These are phyloP conservation scores for Struthidea cinerea DNA, from an alignment of 2,113 vertebrate species.

Conservation along the genomic window DNA sequence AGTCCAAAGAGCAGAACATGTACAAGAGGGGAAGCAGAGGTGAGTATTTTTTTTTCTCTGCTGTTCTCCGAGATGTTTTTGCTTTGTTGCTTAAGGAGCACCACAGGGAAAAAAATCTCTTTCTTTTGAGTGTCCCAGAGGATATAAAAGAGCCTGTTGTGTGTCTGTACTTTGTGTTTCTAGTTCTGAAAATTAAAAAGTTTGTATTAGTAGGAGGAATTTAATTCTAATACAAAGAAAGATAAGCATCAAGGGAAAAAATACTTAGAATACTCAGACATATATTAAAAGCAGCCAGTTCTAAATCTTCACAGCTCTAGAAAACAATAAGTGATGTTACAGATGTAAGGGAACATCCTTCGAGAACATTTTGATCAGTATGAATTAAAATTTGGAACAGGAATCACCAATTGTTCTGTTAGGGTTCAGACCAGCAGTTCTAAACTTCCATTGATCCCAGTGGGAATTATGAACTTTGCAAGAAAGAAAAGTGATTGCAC, in stretches of 20 bases:
- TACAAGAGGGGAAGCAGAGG: slow-evolving; percentile 85
- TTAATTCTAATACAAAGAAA: not conserved
- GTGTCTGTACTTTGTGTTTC: not conserved
- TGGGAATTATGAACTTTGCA: not conserved
- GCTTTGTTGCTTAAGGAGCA: not conserved
- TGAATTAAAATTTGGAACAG: not conserved
- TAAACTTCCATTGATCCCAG: not conserved
- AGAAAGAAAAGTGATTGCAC: not conserved
- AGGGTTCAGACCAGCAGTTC: not conserved
- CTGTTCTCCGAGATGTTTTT: not conserved
- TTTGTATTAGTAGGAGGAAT: not conserved
- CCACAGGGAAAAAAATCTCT: not conserved
- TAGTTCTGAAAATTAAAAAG: not conserved
- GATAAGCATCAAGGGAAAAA: not conserved
- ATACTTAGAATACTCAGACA: not conserved
- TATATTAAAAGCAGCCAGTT: not conserved
- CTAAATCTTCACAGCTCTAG: not conserved
- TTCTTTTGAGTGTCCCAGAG: not conserved
- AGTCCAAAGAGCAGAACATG: slow-evolving; percentile 81
- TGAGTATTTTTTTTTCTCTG: slow-evolving; percentile 59
- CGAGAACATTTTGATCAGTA: not conserved
- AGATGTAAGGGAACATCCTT: not conserved
- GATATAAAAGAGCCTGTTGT: not conserved
- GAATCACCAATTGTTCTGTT: not conserved
- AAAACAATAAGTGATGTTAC: not conserved